These are phyloP conservation scores for Neodiprion fabricii DNA, from an alignment of 1,140 invertebrate species.

Conservation along the genomic window DNA sequence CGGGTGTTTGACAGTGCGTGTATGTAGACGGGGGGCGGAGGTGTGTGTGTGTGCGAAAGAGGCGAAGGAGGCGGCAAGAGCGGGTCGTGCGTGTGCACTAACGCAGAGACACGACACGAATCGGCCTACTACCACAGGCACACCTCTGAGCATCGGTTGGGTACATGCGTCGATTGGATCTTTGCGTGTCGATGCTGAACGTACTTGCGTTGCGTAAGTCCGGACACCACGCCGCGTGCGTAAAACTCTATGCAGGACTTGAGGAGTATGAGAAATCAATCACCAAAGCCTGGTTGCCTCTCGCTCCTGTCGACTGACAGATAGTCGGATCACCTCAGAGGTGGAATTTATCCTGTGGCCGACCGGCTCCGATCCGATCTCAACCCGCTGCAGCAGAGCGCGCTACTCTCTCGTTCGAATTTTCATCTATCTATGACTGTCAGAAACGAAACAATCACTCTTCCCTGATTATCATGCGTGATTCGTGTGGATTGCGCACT, in stretches of 20 bases:
- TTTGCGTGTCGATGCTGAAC: background rate
- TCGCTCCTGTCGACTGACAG: background rate
- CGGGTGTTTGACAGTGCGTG: background rate
- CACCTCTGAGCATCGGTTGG: background rate
- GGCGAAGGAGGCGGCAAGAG: background rate
- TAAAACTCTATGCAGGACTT: background rate
- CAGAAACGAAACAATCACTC: no score
- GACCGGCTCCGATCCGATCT: background rate
- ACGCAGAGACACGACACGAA: background rate
- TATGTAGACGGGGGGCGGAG: background rate
- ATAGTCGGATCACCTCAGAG: background rate
- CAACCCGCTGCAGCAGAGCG: background rate
- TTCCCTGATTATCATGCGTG: no score
- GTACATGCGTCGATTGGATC: background rate
- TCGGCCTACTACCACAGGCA: background rate
- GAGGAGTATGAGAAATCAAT: constrained; percentile 3
- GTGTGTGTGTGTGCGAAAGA: background rate
- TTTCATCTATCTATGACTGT: no score
- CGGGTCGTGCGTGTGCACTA: background rate
- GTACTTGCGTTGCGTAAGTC: background rate
- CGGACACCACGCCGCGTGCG: background rate
- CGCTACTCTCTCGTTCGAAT: no score
- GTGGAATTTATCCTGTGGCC: background rate
- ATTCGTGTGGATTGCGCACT: no score
- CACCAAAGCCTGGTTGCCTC: background rate